Base-by-base conservation (phyloP, 2,797 vertebrate species). In the Sternotherus odoratus region DNA sequence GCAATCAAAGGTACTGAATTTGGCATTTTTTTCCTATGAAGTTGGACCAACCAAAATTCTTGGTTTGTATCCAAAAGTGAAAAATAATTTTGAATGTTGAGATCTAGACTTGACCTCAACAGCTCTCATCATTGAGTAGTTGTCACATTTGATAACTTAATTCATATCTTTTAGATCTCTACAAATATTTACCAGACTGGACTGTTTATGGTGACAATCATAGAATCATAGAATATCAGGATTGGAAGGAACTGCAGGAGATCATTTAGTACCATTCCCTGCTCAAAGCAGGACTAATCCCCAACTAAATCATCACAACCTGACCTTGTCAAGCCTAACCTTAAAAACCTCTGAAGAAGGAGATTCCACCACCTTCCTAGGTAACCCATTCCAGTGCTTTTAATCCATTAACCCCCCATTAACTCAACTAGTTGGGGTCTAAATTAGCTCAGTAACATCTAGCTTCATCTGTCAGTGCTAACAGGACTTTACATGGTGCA, bases 81-180 rank as follows among this genome's bases (percentile, higher is more conserved):
- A 84, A 84, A 94, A 3, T 88, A 86, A 88, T 96, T 96, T 91
- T 94, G 94, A 95, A 83, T 93, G 92, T 95, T 95, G 94, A 89
- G 95, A 95, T 94, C 91, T 96, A 88, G 78, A 93, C 82, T 1
- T 72, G 43, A 75, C 72, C 26, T 75, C 26, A 91, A 95, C 96
- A 96, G 96, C 95, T 96, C 95, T 95, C 95, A 91, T 93, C 95
- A 95, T 91, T 97, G 96, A 95, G 95, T 95, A 96, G 95, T 95
- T 95, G 83, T 79, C 88, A 95, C 87, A 96, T 93, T 92, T 96
- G 95, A 96, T 95, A 96, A 94, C 92, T 94, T 46, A 92, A 81
- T 95, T 94, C 92, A 92, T 95, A 95, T 94, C 94, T 93, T 96
- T 96, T 96, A 95, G 95, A 96, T 96, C 95, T 94, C 95, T 93